These are phyloP conservation scores for Sturmia bella DNA, from an alignment of 2,888 invertebrate genomes.

Conservation along the genomic window DNA sequence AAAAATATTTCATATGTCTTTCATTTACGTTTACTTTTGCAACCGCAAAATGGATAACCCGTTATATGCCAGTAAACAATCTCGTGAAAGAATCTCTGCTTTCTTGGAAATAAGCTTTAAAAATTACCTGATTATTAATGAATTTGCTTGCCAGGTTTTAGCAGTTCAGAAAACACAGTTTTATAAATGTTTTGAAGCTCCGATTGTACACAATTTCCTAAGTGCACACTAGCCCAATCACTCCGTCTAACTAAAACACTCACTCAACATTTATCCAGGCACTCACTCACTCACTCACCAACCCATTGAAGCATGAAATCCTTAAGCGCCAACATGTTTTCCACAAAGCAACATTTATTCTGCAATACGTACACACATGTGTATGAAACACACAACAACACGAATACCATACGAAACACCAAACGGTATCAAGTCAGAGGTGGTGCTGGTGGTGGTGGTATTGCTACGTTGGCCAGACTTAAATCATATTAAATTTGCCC, in stretches of 20 bases:
- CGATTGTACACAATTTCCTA: conserved; percentile 31
- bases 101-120: too few species aligned
- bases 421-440: not conserved
- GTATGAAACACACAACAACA: conserved; percentile 3
- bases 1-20: too few species aligned
- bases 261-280: conserved; percentile 4
- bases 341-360: conserved; percentile 43
- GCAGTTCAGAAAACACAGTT: not conserved
- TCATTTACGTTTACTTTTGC: too few species aligned
- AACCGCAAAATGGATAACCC: too few species aligned
- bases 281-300: conserved; percentile 38
- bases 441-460: conserved; percentile 2
- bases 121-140: too few species aligned
- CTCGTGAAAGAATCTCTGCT: too few species aligned
- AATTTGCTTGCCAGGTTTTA: conserved; percentile 1
- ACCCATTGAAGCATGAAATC: conserved; percentile 57
- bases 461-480: conserved; percentile 3
- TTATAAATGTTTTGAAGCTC: conserved; percentile 18
- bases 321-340: conserved; percentile 62
- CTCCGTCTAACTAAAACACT: not conserved
- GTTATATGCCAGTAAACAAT: too few species aligned
- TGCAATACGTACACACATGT: not conserved
- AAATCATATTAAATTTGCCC: not conserved
- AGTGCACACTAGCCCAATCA: conserved; percentile 27
- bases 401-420: not conserved